Percentiles rank a stretch among this genome's conserved stretches.
phyloP scores from a whole-genome alignment of 2,888 invertebrate species.

The Platycheirus rosarum region DNA sequence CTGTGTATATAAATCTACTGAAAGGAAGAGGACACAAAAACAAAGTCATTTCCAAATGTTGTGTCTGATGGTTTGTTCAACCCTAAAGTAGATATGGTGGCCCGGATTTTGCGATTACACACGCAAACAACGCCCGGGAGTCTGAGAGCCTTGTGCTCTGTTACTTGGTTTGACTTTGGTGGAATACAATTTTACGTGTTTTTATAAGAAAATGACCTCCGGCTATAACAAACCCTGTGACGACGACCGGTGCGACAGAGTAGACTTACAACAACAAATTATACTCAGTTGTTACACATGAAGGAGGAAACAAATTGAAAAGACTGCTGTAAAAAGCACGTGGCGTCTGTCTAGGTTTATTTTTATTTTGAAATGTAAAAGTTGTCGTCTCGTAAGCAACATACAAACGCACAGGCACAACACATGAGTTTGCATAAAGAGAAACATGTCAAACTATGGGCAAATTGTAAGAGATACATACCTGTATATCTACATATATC shows the following conservation, averaged over 20 bases:
- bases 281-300: constrained; percentile 54
- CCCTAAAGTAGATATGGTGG: constrained; percentile 26
- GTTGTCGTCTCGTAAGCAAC: constrained; percentile 28
- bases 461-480: too few relatives aligned
- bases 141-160: constrained; percentile 13
- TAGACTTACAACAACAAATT: background rate
- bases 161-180: constrained; percentile 7
- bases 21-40: constrained; percentile 34
- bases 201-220: constrained; percentile 63
- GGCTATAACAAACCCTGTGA: constrained; percentile 35
- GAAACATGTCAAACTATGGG: background rate
- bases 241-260: background rate
- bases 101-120: constrained; percentile 54
- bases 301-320: constrained; percentile 57
- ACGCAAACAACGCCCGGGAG: constrained; percentile 41
- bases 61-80: constrained; percentile 69
- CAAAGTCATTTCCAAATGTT: constrained; percentile 68
- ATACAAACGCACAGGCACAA: background rate
- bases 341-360: constrained; percentile 59
- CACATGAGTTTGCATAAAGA: constrained; percentile 5
- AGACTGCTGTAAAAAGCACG: constrained; percentile 68
- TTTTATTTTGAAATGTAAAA: constrained; percentile 41
- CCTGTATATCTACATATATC: too few relatives aligned
- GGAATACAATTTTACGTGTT: constrained; percentile 17
- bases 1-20: background rate